phyloP scores from a whole-genome alignment of 37 sponge, comb jelly and placozoan species.

The Spongia lamella region DNA sequence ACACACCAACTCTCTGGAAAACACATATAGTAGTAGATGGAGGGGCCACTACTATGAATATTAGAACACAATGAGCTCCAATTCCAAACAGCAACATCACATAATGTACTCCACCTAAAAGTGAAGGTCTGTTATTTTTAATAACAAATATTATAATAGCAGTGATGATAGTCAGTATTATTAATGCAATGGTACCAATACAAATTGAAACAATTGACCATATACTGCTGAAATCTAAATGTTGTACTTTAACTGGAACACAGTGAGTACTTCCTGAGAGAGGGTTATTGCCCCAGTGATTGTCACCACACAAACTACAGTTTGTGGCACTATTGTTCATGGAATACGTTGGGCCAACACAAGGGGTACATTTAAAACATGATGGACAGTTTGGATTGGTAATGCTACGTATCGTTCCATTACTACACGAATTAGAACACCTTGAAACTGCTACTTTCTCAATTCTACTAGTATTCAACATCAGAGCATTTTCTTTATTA shows the following conservation, averaged over 20 bases:
- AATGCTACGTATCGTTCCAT: slow-evolving; percentile 34
- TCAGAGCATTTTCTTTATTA: not conserved
- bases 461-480: too few species aligned
- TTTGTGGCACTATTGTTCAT: not conserved
- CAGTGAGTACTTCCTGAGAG: slow-evolving; percentile 43
- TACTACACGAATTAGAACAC: slow-evolving; percentile 45
- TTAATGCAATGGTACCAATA: slow-evolving; percentile 44
- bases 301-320: slow-evolving; percentile 61
- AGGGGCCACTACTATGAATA: slow-evolving; percentile 51
- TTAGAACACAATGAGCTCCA: slow-evolving; percentile 34
- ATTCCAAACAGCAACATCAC: slow-evolving; percentile 62
- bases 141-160: slow-evolving; percentile 23
- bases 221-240: slow-evolving; percentile 27
- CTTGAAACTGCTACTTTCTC: slow-evolving; percentile 13
- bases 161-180: slow-evolving; percentile 24
- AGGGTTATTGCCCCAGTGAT: slow-evolving; percentile 69
- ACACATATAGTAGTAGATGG: slow-evolving; percentile 49
- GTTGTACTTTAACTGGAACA: slow-evolving; percentile 18
- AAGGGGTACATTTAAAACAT: slow-evolving; percentile 72
- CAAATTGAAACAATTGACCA: slow-evolving; percentile 44
- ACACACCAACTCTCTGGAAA: slow-evolving; percentile 53
- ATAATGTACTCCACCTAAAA: slow-evolving; percentile 81
- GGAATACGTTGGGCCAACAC: slow-evolving; percentile 54
- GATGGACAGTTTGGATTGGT: slow-evolving; percentile 33
- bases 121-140: slow-evolving; percentile 57